Evolutionary conservation across 2,797 vertebrate species (phyloP).

Genomic region (Hoplostethus atlanticus): DNA sequence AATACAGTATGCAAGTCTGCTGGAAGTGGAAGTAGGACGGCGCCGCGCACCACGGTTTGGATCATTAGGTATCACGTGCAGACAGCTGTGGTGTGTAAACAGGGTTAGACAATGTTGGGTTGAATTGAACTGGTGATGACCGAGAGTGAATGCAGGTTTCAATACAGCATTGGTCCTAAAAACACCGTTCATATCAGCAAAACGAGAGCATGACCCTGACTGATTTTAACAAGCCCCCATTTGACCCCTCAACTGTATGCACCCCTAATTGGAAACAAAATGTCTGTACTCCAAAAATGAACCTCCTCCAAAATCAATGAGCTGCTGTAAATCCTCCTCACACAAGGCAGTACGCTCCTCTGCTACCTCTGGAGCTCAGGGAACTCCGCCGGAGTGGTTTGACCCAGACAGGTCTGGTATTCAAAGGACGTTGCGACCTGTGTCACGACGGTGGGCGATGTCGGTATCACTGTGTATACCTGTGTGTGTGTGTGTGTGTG

Average conservation of each 20-base stretch:
- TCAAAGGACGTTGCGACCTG: slow-evolving; percentile 37
- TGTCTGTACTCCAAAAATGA: slow-evolving; percentile 23
- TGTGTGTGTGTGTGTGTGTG: neutral
- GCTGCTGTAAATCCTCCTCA: slow-evolving; percentile 10
- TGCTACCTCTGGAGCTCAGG: slow-evolving; percentile 13
- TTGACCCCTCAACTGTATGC: slow-evolving; percentile 37
- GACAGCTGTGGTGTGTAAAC: slow-evolving; percentile 41
- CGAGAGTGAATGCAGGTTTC: slow-evolving; percentile 27
- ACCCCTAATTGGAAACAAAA: slow-evolving; percentile 51
- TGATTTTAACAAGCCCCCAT: slow-evolving; percentile 42
- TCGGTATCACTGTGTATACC: slow-evolving; percentile 37
- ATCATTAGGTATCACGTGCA: slow-evolving; percentile 46
- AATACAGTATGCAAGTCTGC: slow-evolving; percentile 18
- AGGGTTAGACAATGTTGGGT: slow-evolving; percentile 46
- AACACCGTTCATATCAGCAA: slow-evolving; percentile 42
- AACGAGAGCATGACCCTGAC: slow-evolving; percentile 36
- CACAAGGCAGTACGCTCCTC: slow-evolving; percentile 13
- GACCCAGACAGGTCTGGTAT: slow-evolving; percentile 40
- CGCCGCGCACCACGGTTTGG: slow-evolving; percentile 34
- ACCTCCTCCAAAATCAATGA: slow-evolving; percentile 32
- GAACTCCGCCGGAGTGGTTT: slow-evolving; percentile 22
- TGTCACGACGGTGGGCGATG: slow-evolving; percentile 33
- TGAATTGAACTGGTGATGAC: slow-evolving; percentile 44
- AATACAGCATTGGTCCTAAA: slow-evolving; percentile 15
- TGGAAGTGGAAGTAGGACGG: slow-evolving; percentile 24